Percentiles rank a stretch among this genome's conserved stretches.
Evolutionary conservation across 2,113 vertebrate species (phyloP).

Genomic region (Odontesthes bonariensis): DNA sequence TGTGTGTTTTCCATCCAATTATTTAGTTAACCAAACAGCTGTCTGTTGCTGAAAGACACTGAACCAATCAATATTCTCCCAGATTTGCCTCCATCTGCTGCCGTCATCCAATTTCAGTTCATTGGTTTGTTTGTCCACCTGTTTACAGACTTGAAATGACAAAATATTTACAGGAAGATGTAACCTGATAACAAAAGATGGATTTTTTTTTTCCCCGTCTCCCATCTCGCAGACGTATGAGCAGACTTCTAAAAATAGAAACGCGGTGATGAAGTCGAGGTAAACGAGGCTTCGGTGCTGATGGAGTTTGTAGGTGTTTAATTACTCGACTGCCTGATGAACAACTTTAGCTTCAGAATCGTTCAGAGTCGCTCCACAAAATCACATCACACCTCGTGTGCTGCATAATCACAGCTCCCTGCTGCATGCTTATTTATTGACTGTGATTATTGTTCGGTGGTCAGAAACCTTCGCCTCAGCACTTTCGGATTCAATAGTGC

Average conservation of each 20-base stretch:
- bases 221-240: background rate
- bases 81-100: background rate
- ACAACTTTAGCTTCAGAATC: constrained; percentile 20
- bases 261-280: background rate
- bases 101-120: constrained; percentile 23
- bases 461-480: constrained; percentile 34
- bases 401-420: background rate
- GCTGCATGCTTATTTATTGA: constrained; percentile 15
- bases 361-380: constrained; percentile 18
- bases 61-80: constrained; percentile 37
- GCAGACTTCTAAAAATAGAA: background rate
- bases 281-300: constrained; percentile 11
- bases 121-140: constrained; percentile 27
- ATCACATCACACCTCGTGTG: background rate
- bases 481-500: constrained; percentile 30
- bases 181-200: constrained; percentile 9
- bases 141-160: constrained; percentile 39
- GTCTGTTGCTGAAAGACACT: constrained; percentile 12
- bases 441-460: constrained; percentile 23
- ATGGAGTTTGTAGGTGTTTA: constrained; percentile 24
- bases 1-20: no score
- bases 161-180: constrained; percentile 42
- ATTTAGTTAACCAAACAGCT: background rate
- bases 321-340: constrained; percentile 8
- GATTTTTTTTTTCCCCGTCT: constrained; percentile 18